A percentile compares a stretch with the other conserved stretches of the same genome.
These are phyloP conservation scores for Eunapius fragilis DNA, from an alignment of 37 sponge, comb jelly and placozoan species.

Conservation along the genomic window DNA sequence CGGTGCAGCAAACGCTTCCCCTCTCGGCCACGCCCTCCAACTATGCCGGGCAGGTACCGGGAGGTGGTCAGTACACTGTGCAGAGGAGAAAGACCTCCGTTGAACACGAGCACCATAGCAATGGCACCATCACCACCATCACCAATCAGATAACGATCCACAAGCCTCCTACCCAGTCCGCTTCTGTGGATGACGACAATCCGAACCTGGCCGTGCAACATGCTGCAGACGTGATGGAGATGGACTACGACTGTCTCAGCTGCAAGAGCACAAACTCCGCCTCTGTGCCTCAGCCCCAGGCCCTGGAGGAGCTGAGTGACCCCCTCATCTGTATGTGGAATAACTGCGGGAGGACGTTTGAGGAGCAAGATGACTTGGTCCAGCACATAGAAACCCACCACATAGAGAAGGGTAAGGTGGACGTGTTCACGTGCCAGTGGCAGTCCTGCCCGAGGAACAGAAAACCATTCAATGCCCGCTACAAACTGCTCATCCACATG, in stretches of 20 bases:
- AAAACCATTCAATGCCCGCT: slow-evolving; percentile 94
- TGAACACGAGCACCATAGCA: slow-evolving; percentile 56
- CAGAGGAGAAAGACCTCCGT: slow-evolving; percentile 41
- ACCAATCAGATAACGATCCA: slow-evolving; percentile 66
- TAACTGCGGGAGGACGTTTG: slow-evolving; percentile 61
- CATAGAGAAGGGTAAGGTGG: slow-evolving; percentile 73
- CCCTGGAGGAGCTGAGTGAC: slow-evolving; percentile 5
- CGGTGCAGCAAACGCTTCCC: slow-evolving; percentile 23
- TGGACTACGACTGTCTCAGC: slow-evolving; percentile 13
- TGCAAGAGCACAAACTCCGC: neutral
- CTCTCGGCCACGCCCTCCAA: neutral
- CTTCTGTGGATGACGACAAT: neutral
- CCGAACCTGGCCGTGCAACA: neutral
- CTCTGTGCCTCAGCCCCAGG: neutral
- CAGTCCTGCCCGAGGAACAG: slow-evolving; percentile 62
- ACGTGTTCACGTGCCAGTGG: slow-evolving; percentile 84
- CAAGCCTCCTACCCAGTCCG: slow-evolving; percentile 13
- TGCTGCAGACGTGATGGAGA: neutral
- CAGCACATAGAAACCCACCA: slow-evolving; percentile 86
- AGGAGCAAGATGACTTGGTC: slow-evolving; percentile 77
- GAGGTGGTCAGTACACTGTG: slow-evolving; percentile 18
- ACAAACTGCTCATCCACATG: slow-evolving; percentile 96
- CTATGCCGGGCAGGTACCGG: no score
- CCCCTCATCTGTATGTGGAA: slow-evolving; percentile 72
- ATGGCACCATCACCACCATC: slow-evolving; percentile 65